A percentile compares a stretch with the other conserved stretches of the same genome.
phyloP scores from a whole-genome alignment of 2,113 vertebrate species.

The Aegotheles bennettii region DNA sequence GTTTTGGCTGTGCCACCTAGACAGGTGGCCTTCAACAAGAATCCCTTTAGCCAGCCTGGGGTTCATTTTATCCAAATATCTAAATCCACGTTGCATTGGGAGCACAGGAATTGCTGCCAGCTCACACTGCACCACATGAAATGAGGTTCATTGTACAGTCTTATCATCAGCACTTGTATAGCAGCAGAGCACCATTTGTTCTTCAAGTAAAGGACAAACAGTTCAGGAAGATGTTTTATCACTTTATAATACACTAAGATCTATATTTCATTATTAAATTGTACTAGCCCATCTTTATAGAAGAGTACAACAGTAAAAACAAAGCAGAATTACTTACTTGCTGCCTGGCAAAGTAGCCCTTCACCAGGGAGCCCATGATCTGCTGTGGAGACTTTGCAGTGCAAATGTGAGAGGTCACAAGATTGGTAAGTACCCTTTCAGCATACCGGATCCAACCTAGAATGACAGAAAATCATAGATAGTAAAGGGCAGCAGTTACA shows the following conservation, averaged over 20 bases:
- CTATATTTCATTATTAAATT: background rate
- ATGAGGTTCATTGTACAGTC: background rate
- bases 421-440: constrained; percentile 87
- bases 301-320: background rate
- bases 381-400: constrained; percentile 93
- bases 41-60: background rate
- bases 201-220: background rate
- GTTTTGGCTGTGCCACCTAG: background rate
- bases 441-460: constrained; percentile 94
- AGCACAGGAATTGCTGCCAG: background rate
- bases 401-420: constrained; percentile 92
- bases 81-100: background rate
- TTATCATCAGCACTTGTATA: background rate
- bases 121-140: background rate
- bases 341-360: constrained; percentile 89
- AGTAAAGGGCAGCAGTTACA: background rate
- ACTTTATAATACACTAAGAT: background rate
- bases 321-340: constrained; percentile 74
- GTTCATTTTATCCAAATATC: background rate
- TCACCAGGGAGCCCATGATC: constrained; percentile 95
- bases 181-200: background rate
- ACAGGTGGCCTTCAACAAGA: background rate
- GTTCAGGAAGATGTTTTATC: background rate
- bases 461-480: background rate
- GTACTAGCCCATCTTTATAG: background rate